Evolutionary conservation across 2,888 invertebrate genomes (phyloP), one percentile per base, ranked within the genome.

Genomic region (Phasia obesa): DNA sequence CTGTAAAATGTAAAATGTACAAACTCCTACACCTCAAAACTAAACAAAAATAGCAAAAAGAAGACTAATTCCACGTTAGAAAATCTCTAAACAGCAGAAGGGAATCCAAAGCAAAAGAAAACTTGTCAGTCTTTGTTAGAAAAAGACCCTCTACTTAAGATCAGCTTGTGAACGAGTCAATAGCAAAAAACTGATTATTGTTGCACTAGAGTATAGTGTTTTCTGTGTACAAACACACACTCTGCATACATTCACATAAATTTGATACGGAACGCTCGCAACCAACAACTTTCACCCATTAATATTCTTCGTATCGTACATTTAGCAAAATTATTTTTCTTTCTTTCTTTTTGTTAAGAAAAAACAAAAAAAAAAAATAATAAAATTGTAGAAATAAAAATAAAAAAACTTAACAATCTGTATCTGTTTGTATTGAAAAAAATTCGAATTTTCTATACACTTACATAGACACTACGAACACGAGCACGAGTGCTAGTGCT

Each of bases 251-350:
- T n/a, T 27, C 31, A 42, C 74, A 64, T 3, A 49, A 35, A 75
- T 49, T 25, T 51, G 59, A 51, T 75, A 75, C 74, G 57, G 57
- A 75, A 78, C 60, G 77, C 53, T 74, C 64, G 69, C 47, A 55
- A 77, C 53, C 84, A 84, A 89, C 88, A 89, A 89, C 89, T 89
- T 89, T 89, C 89, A 90, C 89, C 89, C 88, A 89, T 89, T 89
- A 89, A 89, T 89, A 89, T 89, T 83, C 83, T 83, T 89, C 90
- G 89, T 87, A 87, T 87, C 89, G 88, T 80, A 74, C 62, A 19
- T 64, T 79, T 84, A 80, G 60, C 75, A 79, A 81, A 82, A 84
- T 49, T 60, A 60, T 69, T 51, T 64, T 74, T 74, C 59, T 67
- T 67, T 76, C 67, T 67, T 67, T 51, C 42, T 69, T 19, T 76